Base-by-base conservation (phyloP, 2,888 invertebrate species). In the Troides oblongomaculatus region DNA sequence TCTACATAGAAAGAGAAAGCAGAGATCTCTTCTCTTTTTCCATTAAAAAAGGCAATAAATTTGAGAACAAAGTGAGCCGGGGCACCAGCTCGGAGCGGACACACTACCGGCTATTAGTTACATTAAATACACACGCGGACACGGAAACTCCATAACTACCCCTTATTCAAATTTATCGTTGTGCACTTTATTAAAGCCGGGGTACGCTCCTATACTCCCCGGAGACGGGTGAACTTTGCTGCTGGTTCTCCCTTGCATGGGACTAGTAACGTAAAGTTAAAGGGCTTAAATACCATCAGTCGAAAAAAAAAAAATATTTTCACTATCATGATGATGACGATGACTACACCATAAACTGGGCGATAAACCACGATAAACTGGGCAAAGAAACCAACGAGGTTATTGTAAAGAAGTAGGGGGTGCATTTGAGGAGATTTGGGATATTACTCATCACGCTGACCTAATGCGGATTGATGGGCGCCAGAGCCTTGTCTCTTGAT, bases 101-200 rank as follows among this genome's bases (percentile, higher is more conserved):
- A 50, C 50, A 56, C 56, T 56, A n/a, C 18, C n/a, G 14, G 67
- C 83, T 82, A 84, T 86, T 86, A 83, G 80, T 80, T 77, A 78
- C 80, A 83, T 83, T 85, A 84, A 30, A 81, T 80, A 86, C 84
- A 81, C 76, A 77, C 78, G 83, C 82, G 82, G 84, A 87, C 89
- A 87, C 84, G 86, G 80, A 81, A 87, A 87, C 85, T 84, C 84
- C 88, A 88, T 87, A 89, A 90, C 90, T 88, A 90, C 87, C 83
- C 83, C 86, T 89, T 91, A 90, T 91, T 90, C 81, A 89, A 89
- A 91, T 90, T 90, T 92, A 91, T 88, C 82, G 85, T 87, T 77
- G 78, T 81, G 80, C 84, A 84, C 87, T 89, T 89, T 89, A 88
- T 86, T 87, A 85, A 81, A 80, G 81, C 79, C 80, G 80, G 80